These are phyloP conservation scores for Paelopatides confundens DNA, from an alignment of 53 echinoderm and acorn worm species.

Conservation along the genomic window DNA sequence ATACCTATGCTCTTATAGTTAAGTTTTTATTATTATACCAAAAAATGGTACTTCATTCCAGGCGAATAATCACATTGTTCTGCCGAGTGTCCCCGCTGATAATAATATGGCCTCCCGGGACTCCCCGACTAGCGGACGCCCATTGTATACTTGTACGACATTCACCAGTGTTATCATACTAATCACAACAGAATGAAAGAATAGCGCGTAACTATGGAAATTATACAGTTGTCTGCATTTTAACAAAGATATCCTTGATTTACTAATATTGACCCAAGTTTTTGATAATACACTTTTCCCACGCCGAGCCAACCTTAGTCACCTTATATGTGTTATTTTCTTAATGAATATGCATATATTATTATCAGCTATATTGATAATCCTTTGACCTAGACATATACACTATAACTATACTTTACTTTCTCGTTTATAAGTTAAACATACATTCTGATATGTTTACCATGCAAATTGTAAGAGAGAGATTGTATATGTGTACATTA, in stretches of 20 bases:
- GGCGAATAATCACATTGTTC: constrained; percentile 28
- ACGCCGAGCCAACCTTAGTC: constrained; percentile 8
- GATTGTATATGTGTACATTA: too few relatives aligned
- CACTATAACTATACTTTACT: too few relatives aligned
- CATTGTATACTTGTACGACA: constrained; percentile 34
- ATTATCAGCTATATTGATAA: neutral
- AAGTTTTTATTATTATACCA: neutral
- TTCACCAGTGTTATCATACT: constrained; percentile 25
- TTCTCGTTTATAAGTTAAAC: too few relatives aligned
- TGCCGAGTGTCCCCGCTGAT: constrained; percentile 22
- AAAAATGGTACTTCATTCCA: constrained; percentile 4
- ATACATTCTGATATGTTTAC: too few relatives aligned
- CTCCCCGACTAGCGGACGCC: constrained; percentile 25
- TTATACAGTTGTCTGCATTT: constrained; percentile 9
- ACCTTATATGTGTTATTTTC: neutral
- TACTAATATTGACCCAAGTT: constrained; percentile 42
- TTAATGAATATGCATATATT: neutral
- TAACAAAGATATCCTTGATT: constrained; percentile 22
- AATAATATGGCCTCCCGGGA: neutral
- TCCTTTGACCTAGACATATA: too few relatives aligned
- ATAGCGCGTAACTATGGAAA: constrained; percentile 20
- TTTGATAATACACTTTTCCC: constrained; percentile 28
- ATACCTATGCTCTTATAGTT: neutral
- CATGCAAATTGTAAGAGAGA: too few relatives aligned
- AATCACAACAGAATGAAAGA: constrained; percentile 32